Conservation (phyloP, 2,113 vertebrate species). For the Dermatemys mawii region DNA sequence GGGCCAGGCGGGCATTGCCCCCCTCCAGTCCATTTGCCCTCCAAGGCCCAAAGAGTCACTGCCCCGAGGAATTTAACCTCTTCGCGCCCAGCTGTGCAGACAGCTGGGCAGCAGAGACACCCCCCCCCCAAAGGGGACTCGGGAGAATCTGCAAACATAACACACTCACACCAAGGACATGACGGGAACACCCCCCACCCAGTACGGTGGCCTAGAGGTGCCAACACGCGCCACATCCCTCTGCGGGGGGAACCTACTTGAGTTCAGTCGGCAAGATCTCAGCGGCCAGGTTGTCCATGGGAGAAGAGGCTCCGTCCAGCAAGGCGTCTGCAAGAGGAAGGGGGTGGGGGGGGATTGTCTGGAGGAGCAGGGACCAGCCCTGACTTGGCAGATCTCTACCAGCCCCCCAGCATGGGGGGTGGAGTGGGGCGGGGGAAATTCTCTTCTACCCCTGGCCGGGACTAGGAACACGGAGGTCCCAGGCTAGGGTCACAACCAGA, state of each 20-base stretch:
- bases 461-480: background rate
- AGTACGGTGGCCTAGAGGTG: background rate
- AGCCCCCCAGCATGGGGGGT: background rate
- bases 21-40: no score
- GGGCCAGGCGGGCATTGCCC: background rate
- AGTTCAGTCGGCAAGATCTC: slow-evolving; percentile 92
- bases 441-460: background rate
- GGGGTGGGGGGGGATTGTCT: background rate
- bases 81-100: background rate
- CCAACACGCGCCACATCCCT: background rate
- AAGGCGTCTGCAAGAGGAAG: slow-evolving; percentile 71
- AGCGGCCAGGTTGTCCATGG: slow-evolving; percentile 85
- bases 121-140: background rate
- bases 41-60: background rate
- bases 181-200: background rate
- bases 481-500: background rate
- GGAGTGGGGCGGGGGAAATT: no score
- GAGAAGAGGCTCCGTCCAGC: slow-evolving; percentile 64
- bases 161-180: no score
- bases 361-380: background rate
- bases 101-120: background rate
- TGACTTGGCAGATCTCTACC: background rate
- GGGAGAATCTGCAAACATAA: no score
- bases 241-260: slow-evolving; percentile 74
- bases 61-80: background rate